These are phyloP conservation scores for Penaeus chinensis DNA, from an alignment of 1,140 invertebrate species.

Conservation along the genomic window DNA sequence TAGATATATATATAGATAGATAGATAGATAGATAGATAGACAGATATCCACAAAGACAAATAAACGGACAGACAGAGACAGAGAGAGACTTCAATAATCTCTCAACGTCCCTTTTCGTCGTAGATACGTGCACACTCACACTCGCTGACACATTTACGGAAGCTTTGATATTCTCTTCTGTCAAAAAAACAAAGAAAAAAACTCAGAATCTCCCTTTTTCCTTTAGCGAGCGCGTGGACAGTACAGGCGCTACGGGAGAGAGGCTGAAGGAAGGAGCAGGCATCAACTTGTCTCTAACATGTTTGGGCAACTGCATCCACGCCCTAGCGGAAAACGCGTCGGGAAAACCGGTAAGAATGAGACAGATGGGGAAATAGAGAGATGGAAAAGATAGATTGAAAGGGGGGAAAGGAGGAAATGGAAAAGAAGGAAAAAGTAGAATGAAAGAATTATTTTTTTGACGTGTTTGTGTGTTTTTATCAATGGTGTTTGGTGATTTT, in stretches of 20 bases:
- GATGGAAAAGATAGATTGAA: too few relatives aligned
- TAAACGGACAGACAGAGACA: too few relatives aligned
- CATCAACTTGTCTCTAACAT: slow-evolving; percentile 77
- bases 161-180: background rate
- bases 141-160: background rate
- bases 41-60: too few relatives aligned
- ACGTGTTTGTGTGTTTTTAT: too few relatives aligned
- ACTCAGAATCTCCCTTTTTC: background rate
- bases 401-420: too few relatives aligned
- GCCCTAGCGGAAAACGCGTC: slow-evolving; percentile 69
- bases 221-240: slow-evolving; percentile 74
- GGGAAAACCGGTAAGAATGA: slow-evolving; percentile 60
- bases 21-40: too few relatives aligned
- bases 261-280: slow-evolving; percentile 76
- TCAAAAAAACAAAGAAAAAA: slow-evolving; percentile 30
- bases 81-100: too few relatives aligned
- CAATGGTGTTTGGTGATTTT: too few relatives aligned
- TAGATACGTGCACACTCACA: background rate
- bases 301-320: slow-evolving; percentile 75
- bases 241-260: slow-evolving; percentile 75
- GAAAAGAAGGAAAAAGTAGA: too few relatives aligned
- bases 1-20: too few relatives aligned
- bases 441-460: too few relatives aligned
- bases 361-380: background rate
- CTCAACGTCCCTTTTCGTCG: background rate